Base-by-base conservation (phyloP, 2,888 invertebrate genomes). In the Drosophila nigritarsus region DNA sequence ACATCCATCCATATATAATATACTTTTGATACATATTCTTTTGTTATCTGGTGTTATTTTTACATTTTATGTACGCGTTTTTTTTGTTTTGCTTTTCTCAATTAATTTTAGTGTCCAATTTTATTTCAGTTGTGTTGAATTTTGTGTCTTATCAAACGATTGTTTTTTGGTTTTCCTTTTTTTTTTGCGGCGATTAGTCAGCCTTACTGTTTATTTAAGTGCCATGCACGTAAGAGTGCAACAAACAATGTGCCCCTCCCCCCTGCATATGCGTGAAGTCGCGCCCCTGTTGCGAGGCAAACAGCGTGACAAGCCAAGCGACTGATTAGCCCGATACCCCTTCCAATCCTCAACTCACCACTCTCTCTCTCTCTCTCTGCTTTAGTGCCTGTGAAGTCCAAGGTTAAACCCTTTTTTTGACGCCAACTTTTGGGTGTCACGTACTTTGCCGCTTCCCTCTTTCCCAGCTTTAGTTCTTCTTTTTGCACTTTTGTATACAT, bases 391-490 rank as follows among this genome's bases (percentile, higher is more conserved):
- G 45, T 65, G 56, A 80, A 86, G 86, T 81, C 87, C 82, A 82
- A 82, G 87, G 82, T 87, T 82, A 82, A 82, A 82, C 73, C 84
- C 71, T 78, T 79, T 82, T 78, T 61, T 73, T 59, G 67, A 64
- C 71, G 62, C 53, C 40, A 32, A 60, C 56, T 75, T 75, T 58
- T n/a, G 62, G 69, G 54, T 74, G 67, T 73, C 67, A 51, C 69
- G 53, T 73, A 61, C 36, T 29, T 36, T 9, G 8, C 27, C 27
- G 32, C 13, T 29, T 42, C 11, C 29, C 9, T 13, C 30, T n/a
- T 48, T 18, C 29, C 24, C 27, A n/a, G 45, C 53, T 38, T 62
- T 59, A 45, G 24, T 63, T 60, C 60, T 53, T 55, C 61, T 55
- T 53, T 65, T 63, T 53, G 54, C 65, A 64, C 55, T 71, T 51